Base-by-base conservation (phyloP, 1,140 invertebrate genomes). In the Rhynchophorus ferrugineus region DNA sequence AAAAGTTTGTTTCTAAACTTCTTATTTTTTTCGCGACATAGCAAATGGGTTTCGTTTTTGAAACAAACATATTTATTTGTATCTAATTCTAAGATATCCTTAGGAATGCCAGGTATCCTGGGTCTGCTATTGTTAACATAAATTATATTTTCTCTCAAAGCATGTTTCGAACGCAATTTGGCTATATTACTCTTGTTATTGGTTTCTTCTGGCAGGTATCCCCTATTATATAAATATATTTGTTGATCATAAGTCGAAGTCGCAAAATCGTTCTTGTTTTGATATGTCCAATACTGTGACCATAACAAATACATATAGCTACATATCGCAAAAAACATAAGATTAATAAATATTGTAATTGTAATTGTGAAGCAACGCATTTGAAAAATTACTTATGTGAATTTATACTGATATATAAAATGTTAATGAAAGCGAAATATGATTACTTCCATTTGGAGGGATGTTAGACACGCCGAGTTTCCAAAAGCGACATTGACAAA, bases 241-340 rank as follows among this genome's bases (percentile, higher is more conserved):
- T 69, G 62, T 56, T 66, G 62, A 33, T 70, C 68, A 44, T 68
- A 70, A 35, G 54, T 66, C 11, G 65, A 65, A 14, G 53, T 61
- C 1, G 68, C 70, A 1, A 69, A 56, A 48, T 71, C 70, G 9
- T 61, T 68, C 38, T 69, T 73, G 53, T 75, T 73, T 43, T 77
- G 71, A 55, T 75, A 76, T 65, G 76, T 76, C 80, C 81, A 84
- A 57, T 83, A 84, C 58, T 83, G 78, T 0, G 78, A 79, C 81
- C 81, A 84, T 35, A 85, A 73, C 16, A 84, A 65, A 62, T 83
- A 83, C 49, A 83, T 75, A 64, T 84, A 85, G 22, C 80, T 79
- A 56, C 80, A 78, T 76, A 84, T 82, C 9, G 81, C 82, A 58
- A 84, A 78, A 61, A 83, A 75, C 16, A 82, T 70, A 20, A 84